Evolutionary conservation across 2,113 vertebrate species (phyloP), one percentile per base, ranked within the genome.

Genomic region (Plecturocebus donacophilus): DNA sequence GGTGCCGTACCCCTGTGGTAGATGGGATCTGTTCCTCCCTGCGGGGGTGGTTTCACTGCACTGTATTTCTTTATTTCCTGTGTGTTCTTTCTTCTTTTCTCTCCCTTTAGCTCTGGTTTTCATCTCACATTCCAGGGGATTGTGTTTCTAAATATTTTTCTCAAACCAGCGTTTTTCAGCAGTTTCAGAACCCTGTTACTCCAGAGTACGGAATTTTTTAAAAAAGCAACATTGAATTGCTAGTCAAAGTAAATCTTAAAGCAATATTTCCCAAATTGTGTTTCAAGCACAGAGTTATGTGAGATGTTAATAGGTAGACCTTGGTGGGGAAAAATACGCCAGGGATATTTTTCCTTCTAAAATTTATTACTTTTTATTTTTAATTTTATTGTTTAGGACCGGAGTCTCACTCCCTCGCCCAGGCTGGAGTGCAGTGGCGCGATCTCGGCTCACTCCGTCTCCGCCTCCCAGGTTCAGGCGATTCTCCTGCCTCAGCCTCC

Each of bases 111-210:
- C 13, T 58, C 87, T 83, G 30, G 35, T 95, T 87, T 90, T 96
- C 71, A 80, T 87, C 71, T 92, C 61, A 87, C 71, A 84, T 92
- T 95, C 27, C 35, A 77, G 30, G 9, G 21, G 1, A 86, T 40
- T 86, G 2, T 38, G 19, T 91, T 97, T 97, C 70, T 93, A 87
- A 95, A 80, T 90, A 83, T 86, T 95, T 97, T 92, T 87, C 79
- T 95, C 66, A 38, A 96, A 20, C 16, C 75, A 84, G 42, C 82
- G 56, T 56, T 90, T 90, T 95, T 76, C 68, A 92, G n/a, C 64
- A 73, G 45, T 92, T 96, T 97, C 73, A 95, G 83, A 95, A 97
- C 45, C 83, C 13, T 54, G 54, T 93, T 92, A 73, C 61, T 66
- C 25, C n/a, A 45, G 16, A 96, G 52, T 23, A 92, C 58, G 8